A percentile compares a stretch with the other conserved stretches of the same genome.
Evolutionary conservation across 2,113 vertebrate species (phyloP).

Genomic region (Plecturocebus donacophilus): DNA sequence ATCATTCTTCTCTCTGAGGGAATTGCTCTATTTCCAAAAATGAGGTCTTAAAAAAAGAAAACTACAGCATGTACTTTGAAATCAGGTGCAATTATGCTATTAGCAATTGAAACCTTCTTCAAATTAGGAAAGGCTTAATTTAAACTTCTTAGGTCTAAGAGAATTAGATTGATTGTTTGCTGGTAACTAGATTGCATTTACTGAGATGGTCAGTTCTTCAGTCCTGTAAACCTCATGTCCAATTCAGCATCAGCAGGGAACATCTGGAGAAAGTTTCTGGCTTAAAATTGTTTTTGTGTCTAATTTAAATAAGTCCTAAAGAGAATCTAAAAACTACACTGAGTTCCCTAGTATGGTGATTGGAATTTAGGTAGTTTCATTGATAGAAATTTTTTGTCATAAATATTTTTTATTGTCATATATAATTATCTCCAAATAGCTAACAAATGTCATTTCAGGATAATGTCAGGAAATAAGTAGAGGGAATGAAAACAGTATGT

Average conservation of each 20-base stretch:
- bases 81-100: conserved; percentile 55
- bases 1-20: background rate
- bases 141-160: conserved; percentile 2
- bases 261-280: background rate
- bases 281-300: background rate
- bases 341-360: background rate
- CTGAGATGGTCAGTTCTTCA: background rate
- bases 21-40: conserved; percentile 59
- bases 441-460: conserved; percentile 26
- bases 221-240: background rate
- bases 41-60: background rate
- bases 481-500: background rate
- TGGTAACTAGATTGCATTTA: background rate
- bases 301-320: background rate
- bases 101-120: conserved; percentile 54
- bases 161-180: conserved; percentile 43
- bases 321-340: conserved; percentile 10
- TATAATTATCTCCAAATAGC: conserved; percentile 23
- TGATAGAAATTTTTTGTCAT: conserved; percentile 12
- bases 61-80: conserved; percentile 39
- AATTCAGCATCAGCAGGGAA: background rate
- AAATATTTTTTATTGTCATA: conserved; percentile 9
- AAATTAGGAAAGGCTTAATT: conserved; percentile 52
- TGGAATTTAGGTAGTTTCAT: background rate
- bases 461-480: background rate